Conservation (phyloP, 1,140 invertebrate species). For the Araneus ventricosus region DNA sequence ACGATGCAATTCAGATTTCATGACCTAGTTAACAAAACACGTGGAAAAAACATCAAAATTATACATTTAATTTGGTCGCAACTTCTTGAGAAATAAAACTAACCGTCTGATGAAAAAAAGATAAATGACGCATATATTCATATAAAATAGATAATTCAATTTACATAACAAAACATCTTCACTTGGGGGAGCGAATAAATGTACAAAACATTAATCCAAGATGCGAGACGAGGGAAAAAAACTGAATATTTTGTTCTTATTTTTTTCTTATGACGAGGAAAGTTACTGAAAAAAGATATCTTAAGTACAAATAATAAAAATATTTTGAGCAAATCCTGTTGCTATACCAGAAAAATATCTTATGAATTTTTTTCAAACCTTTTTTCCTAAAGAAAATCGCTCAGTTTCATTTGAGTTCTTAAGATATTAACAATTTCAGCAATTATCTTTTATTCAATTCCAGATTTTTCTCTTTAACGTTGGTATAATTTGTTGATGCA, state of each 20-base stretch:
- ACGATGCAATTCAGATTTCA: too few relatives aligned
- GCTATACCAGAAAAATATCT: neutral
- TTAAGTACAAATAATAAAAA: neutral
- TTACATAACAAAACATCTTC: constrained; percentile 17
- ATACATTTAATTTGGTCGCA: neutral
- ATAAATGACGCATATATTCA: constrained; percentile 1
- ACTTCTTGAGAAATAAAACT: neutral
- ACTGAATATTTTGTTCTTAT: neutral
- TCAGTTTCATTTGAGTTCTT: neutral
- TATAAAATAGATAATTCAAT: constrained; percentile 40
- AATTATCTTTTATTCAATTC: neutral
- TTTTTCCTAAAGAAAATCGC: neutral
- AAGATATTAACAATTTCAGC: neutral
- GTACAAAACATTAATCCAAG: neutral
- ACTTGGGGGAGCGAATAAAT: neutral
- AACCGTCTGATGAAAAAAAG: neutral
- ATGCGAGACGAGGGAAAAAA: neutral
- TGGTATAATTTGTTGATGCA: too few relatives aligned
- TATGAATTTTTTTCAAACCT: neutral
- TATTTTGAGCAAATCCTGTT: neutral
- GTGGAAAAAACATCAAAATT: neutral
- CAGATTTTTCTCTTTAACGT: too few relatives aligned
- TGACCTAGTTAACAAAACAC: too few relatives aligned
- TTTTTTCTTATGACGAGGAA: neutral
- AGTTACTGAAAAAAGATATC: neutral